Percentiles rank a stretch among this genome's conserved stretches.
These are phyloP conservation scores for Cynopterus brachyotis DNA, from an alignment of 2,113 vertebrate genomes.

Conservation along the genomic window DNA sequence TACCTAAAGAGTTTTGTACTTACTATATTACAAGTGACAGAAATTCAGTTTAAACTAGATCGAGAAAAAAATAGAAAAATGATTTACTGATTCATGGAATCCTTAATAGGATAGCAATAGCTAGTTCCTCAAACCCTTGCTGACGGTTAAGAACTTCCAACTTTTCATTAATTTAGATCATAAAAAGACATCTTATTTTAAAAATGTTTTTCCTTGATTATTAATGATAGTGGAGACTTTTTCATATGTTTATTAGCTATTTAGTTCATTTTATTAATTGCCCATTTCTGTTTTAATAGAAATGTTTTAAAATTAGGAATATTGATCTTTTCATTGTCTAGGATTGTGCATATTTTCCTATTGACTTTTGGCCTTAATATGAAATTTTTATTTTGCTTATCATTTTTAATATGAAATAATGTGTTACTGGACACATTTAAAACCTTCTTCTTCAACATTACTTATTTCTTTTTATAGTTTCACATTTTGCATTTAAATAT, in stretches of 20 bases:
- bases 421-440: neutral
- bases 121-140: neutral
- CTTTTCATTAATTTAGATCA: neutral
- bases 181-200: neutral
- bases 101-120: neutral
- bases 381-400: neutral
- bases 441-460: neutral
- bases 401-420: neutral
- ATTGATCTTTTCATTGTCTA: neutral
- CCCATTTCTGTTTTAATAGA: neutral
- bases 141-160: neutral
- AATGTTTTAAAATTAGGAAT: neutral
- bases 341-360: neutral
- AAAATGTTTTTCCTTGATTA: neutral
- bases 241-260: neutral
- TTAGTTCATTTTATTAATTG: neutral
- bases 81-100: neutral
- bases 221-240: neutral
- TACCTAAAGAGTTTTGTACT: neutral
- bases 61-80: neutral
- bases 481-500: neutral
- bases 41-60: neutral
- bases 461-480: neutral
- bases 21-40: neutral
- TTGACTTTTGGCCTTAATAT: neutral